Evolutionary conservation across 2,113 vertebrate species (phyloP), one percentile per base, ranked within the genome.

Genomic region (Tilapia sparmanii): DNA sequence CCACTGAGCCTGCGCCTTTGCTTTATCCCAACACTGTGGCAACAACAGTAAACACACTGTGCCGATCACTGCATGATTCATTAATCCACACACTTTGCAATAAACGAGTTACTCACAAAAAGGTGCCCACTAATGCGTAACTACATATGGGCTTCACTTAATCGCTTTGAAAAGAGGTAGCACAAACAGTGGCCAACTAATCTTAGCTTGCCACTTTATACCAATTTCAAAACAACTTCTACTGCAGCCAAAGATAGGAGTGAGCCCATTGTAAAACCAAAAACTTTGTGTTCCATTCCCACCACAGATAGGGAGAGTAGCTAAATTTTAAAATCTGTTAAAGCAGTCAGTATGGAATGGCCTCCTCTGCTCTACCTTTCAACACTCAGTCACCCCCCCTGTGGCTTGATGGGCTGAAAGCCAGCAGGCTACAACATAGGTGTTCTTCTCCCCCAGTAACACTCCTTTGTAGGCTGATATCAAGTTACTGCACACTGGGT

Each of bases 21-120:
- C 87, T 90, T 86, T 83, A 88, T 82, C 59, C 53, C 78, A 90
- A 91, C 26, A 24, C 92, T 94, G 91, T 93, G 92, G 94, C 91
- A 95, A 95, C 93, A 91, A 94, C 90, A 87, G 93, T 91, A 94
- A 95, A 91, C 86, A 91, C 86, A 33, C 83, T 8, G 19, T 81
- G 86, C 81, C 83, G 55, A 91, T 83, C 45, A 29, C 71, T 26
- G 79, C 88, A 81, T 45, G 87, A 93, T 90, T 93, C 88, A 93
- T 91, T 92, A 94, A 87, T 87, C 59, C 87, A 87, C 47, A 71
- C 52, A 76, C 71, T 79, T 78, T 52, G 29, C 10, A 89, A 35
- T 42, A 83, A 89, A 87, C 29, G 15, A 82, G 10, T 19, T 6
- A 31, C 38, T 35, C 38, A 87, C 57, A 90, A 13, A 76, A 83